phyloP scores from a whole-genome alignment of 92 coral and sea anemone species.

The Muricea muricata region DNA sequence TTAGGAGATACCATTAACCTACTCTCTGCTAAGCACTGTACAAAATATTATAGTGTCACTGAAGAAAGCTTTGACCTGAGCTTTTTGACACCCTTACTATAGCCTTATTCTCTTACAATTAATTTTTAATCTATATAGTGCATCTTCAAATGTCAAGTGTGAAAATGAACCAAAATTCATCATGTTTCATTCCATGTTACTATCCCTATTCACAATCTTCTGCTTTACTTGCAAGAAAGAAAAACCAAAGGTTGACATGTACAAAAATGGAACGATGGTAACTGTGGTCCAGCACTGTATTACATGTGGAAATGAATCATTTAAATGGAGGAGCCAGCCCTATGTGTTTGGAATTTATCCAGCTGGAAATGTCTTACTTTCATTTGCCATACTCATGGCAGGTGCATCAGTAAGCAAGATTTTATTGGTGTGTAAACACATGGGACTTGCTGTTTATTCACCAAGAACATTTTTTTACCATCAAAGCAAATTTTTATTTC shows the following conservation, averaged over 20 bases:
- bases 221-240: conserved; percentile 50
- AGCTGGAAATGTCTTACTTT: conserved; percentile 65
- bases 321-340: conserved; percentile 59
- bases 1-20: too few relatives aligned
- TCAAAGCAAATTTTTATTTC: conserved; percentile 23
- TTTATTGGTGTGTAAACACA: conserved; percentile 37
- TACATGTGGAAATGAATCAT: conserved; percentile 35
- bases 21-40: too few relatives aligned
- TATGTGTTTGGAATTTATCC: conserved; percentile 52
- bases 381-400: conserved; percentile 68
- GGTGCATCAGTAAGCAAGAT: conserved; percentile 71
- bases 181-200: conserved; percentile 25
- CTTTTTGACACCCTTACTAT: too few relatives aligned
- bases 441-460: conserved; percentile 37
- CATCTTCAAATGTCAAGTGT: too few relatives aligned
- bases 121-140: too few relatives aligned
- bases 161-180: too few relatives aligned
- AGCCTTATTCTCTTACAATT: too few relatives aligned
- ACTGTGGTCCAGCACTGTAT: conserved; percentile 55
- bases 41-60: too few relatives aligned
- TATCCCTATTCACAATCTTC: conserved; percentile 41
- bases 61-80: too few relatives aligned
- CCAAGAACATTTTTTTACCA: conserved; percentile 27
- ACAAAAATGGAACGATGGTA: conserved; percentile 59
- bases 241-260: conserved; percentile 44